phyloP scores from a whole-genome alignment of 2,797 vertebrate genomes.

The Mallotus villosus region DNA sequence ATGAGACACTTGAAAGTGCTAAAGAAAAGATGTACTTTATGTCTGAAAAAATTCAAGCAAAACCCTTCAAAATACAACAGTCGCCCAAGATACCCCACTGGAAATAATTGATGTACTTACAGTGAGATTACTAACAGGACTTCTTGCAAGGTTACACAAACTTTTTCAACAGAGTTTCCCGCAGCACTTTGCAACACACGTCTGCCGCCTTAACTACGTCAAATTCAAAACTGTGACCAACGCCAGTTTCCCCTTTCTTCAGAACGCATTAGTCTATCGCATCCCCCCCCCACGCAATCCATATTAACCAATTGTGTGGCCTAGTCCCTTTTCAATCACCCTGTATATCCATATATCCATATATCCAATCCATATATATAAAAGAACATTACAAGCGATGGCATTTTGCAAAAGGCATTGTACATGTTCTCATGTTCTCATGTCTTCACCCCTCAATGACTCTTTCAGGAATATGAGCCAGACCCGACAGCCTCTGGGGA shows the following conservation, averaged over 20 bases:
- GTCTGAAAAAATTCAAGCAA: neutral
- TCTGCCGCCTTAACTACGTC: no score
- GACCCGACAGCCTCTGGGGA: slow-evolving; percentile 59
- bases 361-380: no score
- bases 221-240: no score
- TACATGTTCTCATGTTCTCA: no score
- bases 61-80: slow-evolving; percentile 1
- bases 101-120: neutral
- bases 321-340: slow-evolving; percentile 37
- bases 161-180: neutral
- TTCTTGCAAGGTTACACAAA: neutral
- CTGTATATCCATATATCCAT: slow-evolving; percentile 33
- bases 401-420: slow-evolving; percentile 45
- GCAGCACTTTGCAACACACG: no score
- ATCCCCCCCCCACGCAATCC: slow-evolving; percentile 12
- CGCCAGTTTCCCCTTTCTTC: no score
- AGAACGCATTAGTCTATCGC: no score
- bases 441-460: slow-evolving; percentile 30
- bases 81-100: neutral
- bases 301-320: slow-evolving; percentile 46
- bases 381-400: slow-evolving; percentile 41
- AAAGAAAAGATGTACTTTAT: neutral
- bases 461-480: slow-evolving; percentile 51
- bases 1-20: neutral
- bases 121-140: neutral